Conservation (phyloP, 2,797 vertebrate genomes). For the Phyllotis vaccarum region DNA sequence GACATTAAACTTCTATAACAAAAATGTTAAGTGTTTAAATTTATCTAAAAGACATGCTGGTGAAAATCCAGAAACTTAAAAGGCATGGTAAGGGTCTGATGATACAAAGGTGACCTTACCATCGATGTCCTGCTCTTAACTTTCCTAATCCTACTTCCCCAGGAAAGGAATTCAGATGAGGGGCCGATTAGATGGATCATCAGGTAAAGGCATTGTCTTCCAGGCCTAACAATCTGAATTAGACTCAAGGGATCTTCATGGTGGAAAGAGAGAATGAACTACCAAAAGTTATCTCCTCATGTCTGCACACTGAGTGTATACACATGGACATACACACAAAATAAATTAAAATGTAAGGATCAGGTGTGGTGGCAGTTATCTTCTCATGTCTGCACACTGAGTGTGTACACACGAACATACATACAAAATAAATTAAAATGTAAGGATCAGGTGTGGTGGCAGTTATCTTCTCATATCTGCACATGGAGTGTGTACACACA, state of each 20-base stretch:
- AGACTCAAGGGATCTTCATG: rapidly evolving
- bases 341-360: neutral
- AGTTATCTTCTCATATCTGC: too few species aligned
- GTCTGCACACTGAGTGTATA: neutral
- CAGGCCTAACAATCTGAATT: too few species aligned
- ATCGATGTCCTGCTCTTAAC: neutral
- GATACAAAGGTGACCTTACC: neutral
- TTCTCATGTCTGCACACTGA: too few species aligned
- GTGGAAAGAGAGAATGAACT: neutral
- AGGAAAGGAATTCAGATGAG: neutral
- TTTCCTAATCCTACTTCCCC: neutral
- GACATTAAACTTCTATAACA: neutral
- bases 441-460: neutral
- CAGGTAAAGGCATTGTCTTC: neutral
- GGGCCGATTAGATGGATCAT: neutral
- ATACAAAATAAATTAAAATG: neutral
- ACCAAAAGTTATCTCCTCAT: neutral
- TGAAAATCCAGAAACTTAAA: neutral
- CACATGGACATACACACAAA: neutral
- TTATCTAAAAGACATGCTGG: neutral
- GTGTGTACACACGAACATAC: neutral
- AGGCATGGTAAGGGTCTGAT: neutral
- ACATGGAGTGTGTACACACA: neutral
- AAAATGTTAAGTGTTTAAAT: neutral
- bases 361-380: rapidly evolving